Evolutionary conservation across 2,113 vertebrate species (phyloP).

Genomic region (Lophochroa leadbeateri): DNA sequence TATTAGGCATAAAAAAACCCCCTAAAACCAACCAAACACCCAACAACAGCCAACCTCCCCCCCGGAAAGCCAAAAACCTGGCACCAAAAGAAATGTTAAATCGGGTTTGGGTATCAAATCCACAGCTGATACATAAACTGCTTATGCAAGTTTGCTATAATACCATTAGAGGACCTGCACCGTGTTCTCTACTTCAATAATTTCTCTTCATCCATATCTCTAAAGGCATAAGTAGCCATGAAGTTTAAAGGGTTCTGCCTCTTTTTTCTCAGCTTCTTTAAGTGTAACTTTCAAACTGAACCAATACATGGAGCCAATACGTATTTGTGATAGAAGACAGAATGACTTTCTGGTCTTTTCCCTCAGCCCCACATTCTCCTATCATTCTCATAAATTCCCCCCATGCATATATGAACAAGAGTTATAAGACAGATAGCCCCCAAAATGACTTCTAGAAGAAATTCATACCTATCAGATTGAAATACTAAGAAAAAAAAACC

Average conservation of each 20-base stretch:
- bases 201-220: not conserved
- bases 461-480: not conserved
- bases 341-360: not conserved
- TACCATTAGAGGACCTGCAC: not conserved
- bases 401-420: not conserved
- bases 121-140: not conserved
- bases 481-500: not conserved
- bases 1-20: not conserved
- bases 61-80: not conserved
- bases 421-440: not conserved
- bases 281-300: not conserved
- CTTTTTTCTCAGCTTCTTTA: not conserved
- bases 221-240: not conserved
- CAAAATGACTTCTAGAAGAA: not conserved
- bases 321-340: not conserved
- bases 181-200: not conserved
- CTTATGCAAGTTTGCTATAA: not conserved
- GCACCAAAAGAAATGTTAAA: not conserved
- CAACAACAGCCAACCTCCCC: not conserved
- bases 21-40: too few relatives aligned
- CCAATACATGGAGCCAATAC: not conserved
- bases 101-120: not conserved
- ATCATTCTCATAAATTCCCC: not conserved
- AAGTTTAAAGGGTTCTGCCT: not conserved
- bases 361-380: not conserved